These are phyloP conservation scores for Natator depressus DNA, from an alignment of 2,113 vertebrate species.

Conservation along the genomic window DNA sequence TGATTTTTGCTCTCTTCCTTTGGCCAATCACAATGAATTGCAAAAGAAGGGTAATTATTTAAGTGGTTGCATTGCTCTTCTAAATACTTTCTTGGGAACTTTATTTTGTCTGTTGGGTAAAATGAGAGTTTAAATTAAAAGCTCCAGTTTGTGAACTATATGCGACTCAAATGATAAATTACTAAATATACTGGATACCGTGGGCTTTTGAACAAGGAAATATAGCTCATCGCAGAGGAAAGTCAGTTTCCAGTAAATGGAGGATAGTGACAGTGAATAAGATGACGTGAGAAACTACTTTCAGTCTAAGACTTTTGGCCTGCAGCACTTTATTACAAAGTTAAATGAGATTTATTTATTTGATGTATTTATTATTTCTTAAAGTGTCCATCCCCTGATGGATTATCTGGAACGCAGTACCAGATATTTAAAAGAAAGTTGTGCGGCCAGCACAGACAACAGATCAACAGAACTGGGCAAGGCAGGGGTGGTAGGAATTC, in stretches of 20 bases:
- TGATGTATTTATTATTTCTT: background rate
- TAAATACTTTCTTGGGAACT: background rate
- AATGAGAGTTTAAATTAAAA: constrained; percentile 9
- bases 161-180: constrained; percentile 24
- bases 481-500: background rate
- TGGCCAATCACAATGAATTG: background rate
- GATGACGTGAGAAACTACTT: constrained; percentile 13
- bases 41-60: background rate
- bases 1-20: background rate
- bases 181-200: background rate
- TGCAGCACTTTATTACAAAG: background rate
- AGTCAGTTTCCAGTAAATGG: constrained; percentile 23
- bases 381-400: background rate
- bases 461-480: background rate
- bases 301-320: background rate
- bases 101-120: constrained; percentile 7
- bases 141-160: constrained; percentile 37
- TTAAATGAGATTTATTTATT: background rate
- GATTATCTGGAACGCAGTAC: rapidly evolving
- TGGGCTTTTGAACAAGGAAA: constrained; percentile 44
- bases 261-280: background rate
- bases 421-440: background rate
- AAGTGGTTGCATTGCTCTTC: background rate
- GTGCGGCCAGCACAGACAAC: background rate
- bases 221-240: background rate